Conservation (phyloP, 2,888 invertebrate species). For the Hydropsyche betteni region DNA sequence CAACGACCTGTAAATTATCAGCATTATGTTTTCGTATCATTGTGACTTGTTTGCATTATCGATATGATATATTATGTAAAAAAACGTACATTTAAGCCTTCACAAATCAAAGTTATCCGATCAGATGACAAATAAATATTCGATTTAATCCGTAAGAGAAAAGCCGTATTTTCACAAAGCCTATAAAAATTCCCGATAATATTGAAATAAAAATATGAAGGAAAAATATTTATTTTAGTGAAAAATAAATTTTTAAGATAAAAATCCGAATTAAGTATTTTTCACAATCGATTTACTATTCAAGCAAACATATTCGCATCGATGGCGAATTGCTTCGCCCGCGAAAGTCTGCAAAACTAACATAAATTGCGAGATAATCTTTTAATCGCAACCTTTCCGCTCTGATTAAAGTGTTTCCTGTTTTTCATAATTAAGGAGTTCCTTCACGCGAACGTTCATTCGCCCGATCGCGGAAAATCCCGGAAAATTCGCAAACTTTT, state of each 20-base stretch:
- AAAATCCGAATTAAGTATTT: no score
- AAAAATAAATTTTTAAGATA: no score
- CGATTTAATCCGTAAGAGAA: background rate
- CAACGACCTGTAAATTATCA: constrained; percentile 49
- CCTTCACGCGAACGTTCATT: background rate
- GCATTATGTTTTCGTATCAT: background rate
- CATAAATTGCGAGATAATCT: constrained; percentile 39
- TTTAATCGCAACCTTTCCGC: constrained; percentile 39
- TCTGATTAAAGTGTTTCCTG: constrained; percentile 42
- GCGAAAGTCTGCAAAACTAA: constrained; percentile 19
- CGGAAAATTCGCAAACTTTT: constrained; percentile 17
- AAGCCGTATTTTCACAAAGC: no score
- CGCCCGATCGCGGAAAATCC: background rate
- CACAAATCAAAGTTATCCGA: constrained; percentile 3
- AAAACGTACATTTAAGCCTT: background rate
- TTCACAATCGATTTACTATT: no score
- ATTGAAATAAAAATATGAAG: no score
- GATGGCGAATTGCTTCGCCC: background rate
- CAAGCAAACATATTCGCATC: background rate
- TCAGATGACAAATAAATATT: constrained; percentile 1
- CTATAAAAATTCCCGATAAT: no score
- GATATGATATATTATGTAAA: no score
- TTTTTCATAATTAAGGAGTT: constrained; percentile 43
- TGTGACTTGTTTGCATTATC: no score
- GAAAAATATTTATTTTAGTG: no score